Conservation (phyloP, 2,888 invertebrate species). For the Pristionchus fissidentatus region DNA sequence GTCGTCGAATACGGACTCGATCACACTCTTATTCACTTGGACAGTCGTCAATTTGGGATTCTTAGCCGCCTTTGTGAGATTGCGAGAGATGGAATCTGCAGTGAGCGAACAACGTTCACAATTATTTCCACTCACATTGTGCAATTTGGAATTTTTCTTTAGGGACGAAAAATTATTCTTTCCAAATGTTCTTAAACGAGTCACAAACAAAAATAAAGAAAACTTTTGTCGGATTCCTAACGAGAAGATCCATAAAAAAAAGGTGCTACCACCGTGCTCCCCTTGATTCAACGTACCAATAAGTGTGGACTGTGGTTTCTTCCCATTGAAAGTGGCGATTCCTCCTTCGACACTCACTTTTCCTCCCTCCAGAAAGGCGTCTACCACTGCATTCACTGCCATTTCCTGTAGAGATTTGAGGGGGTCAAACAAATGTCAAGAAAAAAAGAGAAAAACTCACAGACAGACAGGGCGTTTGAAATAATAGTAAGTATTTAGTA, state of each 20-base stretch:
- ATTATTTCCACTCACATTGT: too few species aligned
- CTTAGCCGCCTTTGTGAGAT: conserved; percentile 32
- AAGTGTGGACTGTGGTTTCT: conserved; percentile 10
- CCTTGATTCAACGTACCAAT: neutral
- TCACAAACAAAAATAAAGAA: too few species aligned
- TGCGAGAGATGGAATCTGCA: conserved; percentile 27
- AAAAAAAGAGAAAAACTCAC: neutral
- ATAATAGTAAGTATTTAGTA: too few species aligned
- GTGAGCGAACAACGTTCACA: too few species aligned
- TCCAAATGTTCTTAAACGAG: too few species aligned
- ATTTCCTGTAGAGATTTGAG: conserved; percentile 1
- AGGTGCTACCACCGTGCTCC: too few species aligned
- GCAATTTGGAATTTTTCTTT: too few species aligned
- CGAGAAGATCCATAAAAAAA: too few species aligned
- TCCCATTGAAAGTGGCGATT: conserved; percentile 3
- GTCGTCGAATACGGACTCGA: conserved; percentile 11
- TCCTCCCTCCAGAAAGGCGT: conserved; percentile 48
- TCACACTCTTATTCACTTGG: neutral
- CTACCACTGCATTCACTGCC: conserved; percentile 48
- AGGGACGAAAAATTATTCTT: too few species aligned
- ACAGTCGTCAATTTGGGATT: neutral
- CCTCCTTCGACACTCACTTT: conserved; percentile 29
- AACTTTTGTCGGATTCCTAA: too few species aligned
- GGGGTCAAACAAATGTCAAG: neutral
- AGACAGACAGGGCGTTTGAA: too few species aligned